phyloP scores from a whole-genome alignment of 2,113 vertebrate species.

The Dasyurus viverrinus region DNA sequence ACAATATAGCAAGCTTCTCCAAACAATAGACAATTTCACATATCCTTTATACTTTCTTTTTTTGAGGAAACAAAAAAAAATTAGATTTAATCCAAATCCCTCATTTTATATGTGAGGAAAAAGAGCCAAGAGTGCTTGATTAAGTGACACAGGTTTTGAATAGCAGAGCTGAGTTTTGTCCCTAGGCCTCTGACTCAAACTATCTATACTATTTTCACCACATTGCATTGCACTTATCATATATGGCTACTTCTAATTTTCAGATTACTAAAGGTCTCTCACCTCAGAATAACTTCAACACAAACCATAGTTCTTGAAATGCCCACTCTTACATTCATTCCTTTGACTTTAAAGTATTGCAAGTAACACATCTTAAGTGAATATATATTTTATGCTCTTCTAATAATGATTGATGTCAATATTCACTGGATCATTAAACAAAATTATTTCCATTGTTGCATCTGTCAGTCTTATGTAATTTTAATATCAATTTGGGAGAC shows the following conservation, averaged over 20 bases:
- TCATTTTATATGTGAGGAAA: background rate
- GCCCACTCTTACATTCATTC: background rate
- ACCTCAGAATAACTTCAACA: background rate
- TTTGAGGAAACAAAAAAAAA: background rate
- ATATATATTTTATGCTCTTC: background rate
- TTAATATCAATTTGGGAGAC: background rate
- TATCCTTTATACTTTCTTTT: background rate
- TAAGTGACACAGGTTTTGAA: background rate
- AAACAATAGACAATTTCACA: background rate
- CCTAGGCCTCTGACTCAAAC: background rate
- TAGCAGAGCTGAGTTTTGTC: background rate
- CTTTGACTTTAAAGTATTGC: background rate
- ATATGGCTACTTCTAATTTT: background rate
- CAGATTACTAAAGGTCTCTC: background rate
- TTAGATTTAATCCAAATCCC: background rate
- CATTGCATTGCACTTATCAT: background rate
- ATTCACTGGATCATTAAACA: background rate
- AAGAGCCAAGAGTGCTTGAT: background rate
- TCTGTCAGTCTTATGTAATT: background rate
- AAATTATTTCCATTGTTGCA: background rate
- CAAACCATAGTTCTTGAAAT: background rate
- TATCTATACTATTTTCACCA: background rate
- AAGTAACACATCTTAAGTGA: background rate
- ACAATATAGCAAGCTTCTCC: background rate
- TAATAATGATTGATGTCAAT: background rate